Percentiles rank a stretch among this genome's conserved stretches.
Conservation (phyloP, 2,888 invertebrate genomes). For the Tetragonula carbonaria region DNA sequence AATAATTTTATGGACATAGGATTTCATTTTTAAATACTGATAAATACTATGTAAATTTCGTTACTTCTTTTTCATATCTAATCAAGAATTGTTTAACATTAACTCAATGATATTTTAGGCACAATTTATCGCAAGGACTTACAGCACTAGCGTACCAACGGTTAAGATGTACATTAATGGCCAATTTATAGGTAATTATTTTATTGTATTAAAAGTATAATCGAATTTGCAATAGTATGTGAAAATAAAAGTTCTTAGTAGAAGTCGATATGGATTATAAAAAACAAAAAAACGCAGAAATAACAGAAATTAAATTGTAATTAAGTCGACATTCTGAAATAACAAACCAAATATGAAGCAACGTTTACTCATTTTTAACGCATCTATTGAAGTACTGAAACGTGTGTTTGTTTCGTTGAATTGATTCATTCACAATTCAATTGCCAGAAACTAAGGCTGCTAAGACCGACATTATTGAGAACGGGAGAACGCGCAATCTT, state of each 20-base stretch:
- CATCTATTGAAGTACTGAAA: constrained; percentile 44
- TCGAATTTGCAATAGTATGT: too few species aligned
- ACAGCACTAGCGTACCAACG: constrained; percentile 87
- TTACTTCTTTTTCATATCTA: neutral
- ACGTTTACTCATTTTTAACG: neutral
- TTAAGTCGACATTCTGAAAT: neutral
- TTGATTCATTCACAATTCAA: neutral
- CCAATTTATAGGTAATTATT: constrained; percentile 87
- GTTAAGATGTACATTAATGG: constrained; percentile 98
- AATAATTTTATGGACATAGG: neutral
- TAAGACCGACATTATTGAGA: neutral
- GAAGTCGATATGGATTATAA: neutral
- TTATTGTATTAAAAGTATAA: constrained; percentile 21
- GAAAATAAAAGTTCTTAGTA: neutral
- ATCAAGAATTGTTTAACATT: constrained; percentile 7
- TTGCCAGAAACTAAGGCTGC: neutral
- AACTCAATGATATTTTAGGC: constrained; percentile 58
- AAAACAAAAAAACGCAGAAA: neutral
- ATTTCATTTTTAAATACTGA: neutral
- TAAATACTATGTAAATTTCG: neutral
- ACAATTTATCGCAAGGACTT: constrained; percentile 80
- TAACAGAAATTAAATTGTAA: too few species aligned
- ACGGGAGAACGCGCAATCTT: neutral
- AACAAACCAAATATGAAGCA: neutral
- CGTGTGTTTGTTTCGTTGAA: neutral